A percentile compares a stretch with the other conserved stretches of the same genome.
Conservation (phyloP, 1,140 invertebrate genomes). For the Drosophila suzukii region DNA sequence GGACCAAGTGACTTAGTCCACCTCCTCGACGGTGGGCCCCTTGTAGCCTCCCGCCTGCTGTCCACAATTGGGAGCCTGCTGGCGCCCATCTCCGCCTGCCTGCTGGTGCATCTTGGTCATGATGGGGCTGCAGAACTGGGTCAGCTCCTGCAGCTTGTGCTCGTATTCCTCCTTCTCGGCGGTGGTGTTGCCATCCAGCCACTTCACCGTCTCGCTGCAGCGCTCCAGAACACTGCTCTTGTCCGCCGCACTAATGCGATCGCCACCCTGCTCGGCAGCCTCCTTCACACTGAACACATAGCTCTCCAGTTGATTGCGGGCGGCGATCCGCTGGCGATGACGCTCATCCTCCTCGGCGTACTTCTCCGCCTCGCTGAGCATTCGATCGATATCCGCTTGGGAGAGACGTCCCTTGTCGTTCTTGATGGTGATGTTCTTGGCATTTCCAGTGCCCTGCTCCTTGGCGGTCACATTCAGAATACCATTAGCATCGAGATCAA, state of each 20-base stretch:
- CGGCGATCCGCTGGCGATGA: conserved; percentile 87
- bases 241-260: conserved; percentile 71
- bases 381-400: conserved; percentile 92
- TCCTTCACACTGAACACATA: conserved; percentile 90
- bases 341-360: conserved; percentile 89
- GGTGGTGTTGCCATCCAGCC: conserved; percentile 88
- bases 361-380: conserved; percentile 87
- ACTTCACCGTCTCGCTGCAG: conserved; percentile 86
- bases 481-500: conserved; percentile 87
- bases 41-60: conserved; percentile 73
- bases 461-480: conserved; percentile 87
- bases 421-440: conserved; percentile 92
- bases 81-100: conserved; percentile 68
- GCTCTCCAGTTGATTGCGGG: conserved; percentile 88
- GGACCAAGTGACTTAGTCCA: conserved; percentile 86
- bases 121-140: conserved; percentile 86
- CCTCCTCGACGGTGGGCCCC: conserved; percentile 90
- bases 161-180: conserved; percentile 89
- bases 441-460: conserved; percentile 85
- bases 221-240: conserved; percentile 85
- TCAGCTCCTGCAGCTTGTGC: conserved; percentile 86
- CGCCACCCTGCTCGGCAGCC: conserved; percentile 85
- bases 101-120: conserved; percentile 86
- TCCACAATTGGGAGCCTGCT: conserved; percentile 78
- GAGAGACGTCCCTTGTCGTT: conserved; percentile 93